These are phyloP conservation scores for Melolontha melolontha DNA, from an alignment of 2,888 invertebrate species.

Conservation along the genomic window DNA sequence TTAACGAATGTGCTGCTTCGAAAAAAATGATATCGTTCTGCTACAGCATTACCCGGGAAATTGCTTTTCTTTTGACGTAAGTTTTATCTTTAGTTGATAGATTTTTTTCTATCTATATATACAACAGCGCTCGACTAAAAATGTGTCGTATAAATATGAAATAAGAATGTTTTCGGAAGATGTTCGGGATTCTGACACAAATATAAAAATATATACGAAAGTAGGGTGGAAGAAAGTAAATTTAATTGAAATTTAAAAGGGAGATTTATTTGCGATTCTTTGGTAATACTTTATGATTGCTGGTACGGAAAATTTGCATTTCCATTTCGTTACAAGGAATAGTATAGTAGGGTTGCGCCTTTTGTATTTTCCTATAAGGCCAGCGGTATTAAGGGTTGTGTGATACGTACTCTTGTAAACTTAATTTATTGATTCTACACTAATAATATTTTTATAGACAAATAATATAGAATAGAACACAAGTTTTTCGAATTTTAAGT, in stretches of 20 bases:
- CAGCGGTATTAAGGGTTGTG: slow-evolving; percentile 6
- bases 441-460: too few relatives aligned
- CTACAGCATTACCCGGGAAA: slow-evolving; percentile 47
- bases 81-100: slow-evolving; percentile 51
- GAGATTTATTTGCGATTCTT: slow-evolving; percentile 61
- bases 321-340: slow-evolving; percentile 33
- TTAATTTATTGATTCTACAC: neutral
- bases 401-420: neutral
- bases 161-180: slow-evolving; percentile 22
- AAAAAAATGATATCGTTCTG: slow-evolving; percentile 51
- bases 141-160: slow-evolving; percentile 37
- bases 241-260: slow-evolving; percentile 61
- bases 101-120: slow-evolving; percentile 43
- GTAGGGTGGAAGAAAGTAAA: slow-evolving; percentile 51
- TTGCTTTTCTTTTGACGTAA: slow-evolving; percentile 52
- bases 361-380: neutral
- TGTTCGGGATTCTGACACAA: slow-evolving; percentile 10
- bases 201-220: slow-evolving; percentile 37
- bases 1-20: slow-evolving; percentile 46
- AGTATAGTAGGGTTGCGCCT: neutral
- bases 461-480: too few relatives aligned
- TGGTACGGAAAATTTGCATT: slow-evolving; percentile 62
- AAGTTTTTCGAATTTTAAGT: too few relatives aligned
- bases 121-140: slow-evolving; percentile 3
- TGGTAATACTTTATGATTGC: slow-evolving; percentile 64